These are phyloP conservation scores for Chionis minor DNA, from an alignment of 2,113 vertebrate genomes.

Conservation along the genomic window DNA sequence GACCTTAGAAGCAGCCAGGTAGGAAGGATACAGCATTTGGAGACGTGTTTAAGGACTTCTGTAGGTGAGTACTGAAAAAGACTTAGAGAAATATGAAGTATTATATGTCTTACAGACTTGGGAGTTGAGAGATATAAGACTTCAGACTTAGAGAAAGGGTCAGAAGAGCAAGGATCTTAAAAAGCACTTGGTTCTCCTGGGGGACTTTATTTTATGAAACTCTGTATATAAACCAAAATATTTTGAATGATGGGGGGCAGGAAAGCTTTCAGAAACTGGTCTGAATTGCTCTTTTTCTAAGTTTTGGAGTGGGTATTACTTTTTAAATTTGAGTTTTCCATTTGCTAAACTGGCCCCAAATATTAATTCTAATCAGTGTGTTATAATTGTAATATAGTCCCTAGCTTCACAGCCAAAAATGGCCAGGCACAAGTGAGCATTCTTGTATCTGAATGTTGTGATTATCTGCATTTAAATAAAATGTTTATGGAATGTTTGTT, in stretches of 20 bases:
- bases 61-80: not conserved
- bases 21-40: not conserved
- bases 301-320: not conserved
- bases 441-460: constrained; percentile 47
- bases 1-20: not conserved
- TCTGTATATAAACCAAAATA: not conserved
- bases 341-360: constrained; percentile 7
- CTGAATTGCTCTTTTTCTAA: not conserved
- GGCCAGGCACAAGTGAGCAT: constrained; percentile 21
- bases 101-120: not conserved
- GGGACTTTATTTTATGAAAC: not conserved
- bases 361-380: not conserved
- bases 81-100: not conserved
- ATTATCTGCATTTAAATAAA: constrained; percentile 60
- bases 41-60: not conserved
- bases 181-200: not conserved
- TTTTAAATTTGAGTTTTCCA: not conserved
- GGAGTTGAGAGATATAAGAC: not conserved
- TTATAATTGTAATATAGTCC: not conserved
- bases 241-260: not conserved
- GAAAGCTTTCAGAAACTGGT: not conserved
- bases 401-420: not conserved
- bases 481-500: constrained; percentile 54
- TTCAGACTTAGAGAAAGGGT: not conserved
- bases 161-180: not conserved